Conservation (phyloP, 2,888 invertebrate species). For the Agrotis segetum region DNA sequence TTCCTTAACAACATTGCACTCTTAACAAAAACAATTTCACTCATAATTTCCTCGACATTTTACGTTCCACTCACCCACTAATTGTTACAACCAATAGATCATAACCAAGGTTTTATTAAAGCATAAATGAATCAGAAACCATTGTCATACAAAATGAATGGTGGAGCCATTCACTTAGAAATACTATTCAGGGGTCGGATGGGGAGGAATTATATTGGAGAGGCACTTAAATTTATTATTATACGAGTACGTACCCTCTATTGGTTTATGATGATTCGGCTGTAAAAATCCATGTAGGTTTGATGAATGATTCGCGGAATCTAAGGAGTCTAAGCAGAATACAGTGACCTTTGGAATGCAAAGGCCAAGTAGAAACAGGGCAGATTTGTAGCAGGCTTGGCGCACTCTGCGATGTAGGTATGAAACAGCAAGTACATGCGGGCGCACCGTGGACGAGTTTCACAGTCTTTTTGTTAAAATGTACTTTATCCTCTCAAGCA, state of each 20-base stretch:
- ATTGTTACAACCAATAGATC: slow-evolving; percentile 47
- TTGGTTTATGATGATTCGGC: slow-evolving; percentile 8
- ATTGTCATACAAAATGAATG: slow-evolving; percentile 68
- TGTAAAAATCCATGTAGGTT: slow-evolving; percentile 1
- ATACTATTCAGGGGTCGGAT: slow-evolving; percentile 43
- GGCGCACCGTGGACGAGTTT: too few relatives aligned
- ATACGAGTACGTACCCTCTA: slow-evolving; percentile 31
- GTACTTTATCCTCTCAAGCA: too few relatives aligned
- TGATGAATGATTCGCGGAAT: too few relatives aligned
- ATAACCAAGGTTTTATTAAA: slow-evolving; percentile 48
- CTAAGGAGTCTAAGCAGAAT: too few relatives aligned
- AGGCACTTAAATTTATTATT: slow-evolving; percentile 35
- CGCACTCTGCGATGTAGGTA: too few relatives aligned
- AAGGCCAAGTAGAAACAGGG: too few relatives aligned
- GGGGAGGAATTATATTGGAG: slow-evolving; percentile 31
- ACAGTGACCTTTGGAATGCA: too few relatives aligned
- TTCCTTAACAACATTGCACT: not conserved
- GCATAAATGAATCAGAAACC: slow-evolving; percentile 55
- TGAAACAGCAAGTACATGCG: too few relatives aligned
- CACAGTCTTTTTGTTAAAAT: too few relatives aligned
- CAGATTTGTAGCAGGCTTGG: too few relatives aligned
- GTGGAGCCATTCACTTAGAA: slow-evolving; percentile 49
- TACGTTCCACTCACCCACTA: slow-evolving; percentile 13
- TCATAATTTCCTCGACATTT: slow-evolving; percentile 14
- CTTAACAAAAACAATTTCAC: not conserved